These are phyloP conservation scores for Chaetophractus vellerosus DNA, from an alignment of 2,797 vertebrate genomes.

Conservation along the genomic window DNA sequence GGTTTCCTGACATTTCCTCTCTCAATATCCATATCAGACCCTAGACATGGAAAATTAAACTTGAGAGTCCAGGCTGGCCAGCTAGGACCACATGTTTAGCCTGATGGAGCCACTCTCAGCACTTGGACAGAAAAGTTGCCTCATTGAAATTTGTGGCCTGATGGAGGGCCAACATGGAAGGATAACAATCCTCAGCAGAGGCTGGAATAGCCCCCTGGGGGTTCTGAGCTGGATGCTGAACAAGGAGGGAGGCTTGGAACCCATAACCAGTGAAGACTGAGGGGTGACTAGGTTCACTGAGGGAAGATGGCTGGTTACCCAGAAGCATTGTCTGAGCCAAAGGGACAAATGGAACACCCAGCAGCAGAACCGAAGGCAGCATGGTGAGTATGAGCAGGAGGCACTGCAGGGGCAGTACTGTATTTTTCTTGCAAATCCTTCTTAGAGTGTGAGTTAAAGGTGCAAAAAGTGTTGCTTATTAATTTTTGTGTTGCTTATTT, in stretches of 20 bases:
- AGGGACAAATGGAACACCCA: neutral
- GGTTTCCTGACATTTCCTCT: neutral
- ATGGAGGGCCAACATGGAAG: neutral
- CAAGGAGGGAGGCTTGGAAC: accelerated
- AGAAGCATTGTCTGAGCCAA: neutral
- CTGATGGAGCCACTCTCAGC: neutral
- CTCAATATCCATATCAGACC: neutral
- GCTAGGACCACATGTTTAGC: neutral
- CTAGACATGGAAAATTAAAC: neutral
- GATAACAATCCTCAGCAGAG: accelerated
- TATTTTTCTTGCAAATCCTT: neutral
- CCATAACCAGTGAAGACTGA: neutral
- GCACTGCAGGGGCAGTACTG: neutral
- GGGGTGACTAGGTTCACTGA: neutral
- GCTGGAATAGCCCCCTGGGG: accelerated
- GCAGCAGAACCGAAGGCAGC: neutral
- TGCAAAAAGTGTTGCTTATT: neutral
- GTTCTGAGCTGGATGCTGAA: neutral
- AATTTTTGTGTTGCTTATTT: neutral
- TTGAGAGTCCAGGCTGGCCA: neutral
- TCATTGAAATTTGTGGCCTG: neutral
- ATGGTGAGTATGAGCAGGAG: neutral
- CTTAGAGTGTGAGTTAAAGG: neutral
- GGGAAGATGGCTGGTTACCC: neutral
- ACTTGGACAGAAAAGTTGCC: neutral